Base-by-base conservation (phyloP, 2,113 vertebrate species). In the Labeo rohita region DNA sequence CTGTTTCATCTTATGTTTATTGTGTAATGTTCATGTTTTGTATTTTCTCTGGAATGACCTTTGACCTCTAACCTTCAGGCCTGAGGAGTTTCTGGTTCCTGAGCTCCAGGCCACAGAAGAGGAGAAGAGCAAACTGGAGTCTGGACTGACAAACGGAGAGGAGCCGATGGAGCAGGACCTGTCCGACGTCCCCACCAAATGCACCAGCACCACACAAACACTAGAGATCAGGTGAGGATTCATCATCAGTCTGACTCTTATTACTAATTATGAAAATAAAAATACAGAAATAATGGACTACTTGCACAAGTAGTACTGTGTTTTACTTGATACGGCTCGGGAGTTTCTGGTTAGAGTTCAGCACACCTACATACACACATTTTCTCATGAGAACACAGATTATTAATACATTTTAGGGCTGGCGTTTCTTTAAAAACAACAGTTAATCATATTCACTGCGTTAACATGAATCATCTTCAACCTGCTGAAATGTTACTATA, bases 101-200 rank as follows among this genome's bases (percentile, higher is more conserved):
- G 98, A 99, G 85, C 96, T 99, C 81, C 98, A 99, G 91, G 96
- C 97, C 89, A 97, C 97, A 84, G 98, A 99, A 91, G 98, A 99
- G 92, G 98, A 99, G 92, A 99, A 99, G 92, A 98, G 88, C 93
- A 99, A 99, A 91, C 90, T 98, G 90, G 98, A 99, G 70, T 96
- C 96, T 28, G 97, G 97, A 77, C 88, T 99, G 92, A 96, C 96
- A 83, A 99, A 99, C 36, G 97, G 98, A 73, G 98, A 99, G n/a
- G 98, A 99, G 80, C 97, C 97, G n/a, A 98, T 98, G 97, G 97
- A 99, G 89, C 98, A 99, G 88, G 98, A 99, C 91, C 95, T 99
- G 72, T 98, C 98, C 50, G 97, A 98, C 79, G 97, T 99, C 63
- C 98, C 98, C 81, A 99, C 98, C 15, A 99, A 99, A 90, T 99